Percentiles rank a stretch among this genome's conserved stretches.
phyloP scores from a whole-genome alignment of 2,888 invertebrate genomes.

The Eudasyphora cyanicolor region DNA sequence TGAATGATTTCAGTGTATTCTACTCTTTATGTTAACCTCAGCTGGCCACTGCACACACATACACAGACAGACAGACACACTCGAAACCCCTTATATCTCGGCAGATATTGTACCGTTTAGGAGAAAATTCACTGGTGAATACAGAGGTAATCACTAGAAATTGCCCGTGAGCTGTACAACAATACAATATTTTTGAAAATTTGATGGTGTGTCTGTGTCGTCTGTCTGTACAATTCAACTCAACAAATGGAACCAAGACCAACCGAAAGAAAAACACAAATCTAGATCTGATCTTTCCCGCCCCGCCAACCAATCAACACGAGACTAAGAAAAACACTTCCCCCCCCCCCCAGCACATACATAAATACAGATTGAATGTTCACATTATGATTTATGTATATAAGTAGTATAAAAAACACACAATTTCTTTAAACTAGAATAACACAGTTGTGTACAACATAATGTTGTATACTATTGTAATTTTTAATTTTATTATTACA shows the following conservation, averaged over 20 bases:
- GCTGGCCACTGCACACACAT: slow-evolving; percentile 18
- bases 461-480: slow-evolving; percentile 21
- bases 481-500: slow-evolving; percentile 1
- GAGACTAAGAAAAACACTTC: too few species aligned
- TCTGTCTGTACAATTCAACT: too few species aligned
- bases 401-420: neutral
- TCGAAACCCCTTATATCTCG: slow-evolving; percentile 7
- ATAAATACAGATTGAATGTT: neutral
- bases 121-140: neutral
- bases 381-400: slow-evolving; percentile 2
- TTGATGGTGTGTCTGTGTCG: too few species aligned
- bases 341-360: neutral
- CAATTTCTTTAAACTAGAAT: neutral
- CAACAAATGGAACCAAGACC: neutral
- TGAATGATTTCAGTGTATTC: slow-evolving; percentile 72
- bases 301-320: neutral
- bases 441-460: slow-evolving; percentile 21
- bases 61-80: neutral
- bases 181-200: too few species aligned
- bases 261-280: neutral
- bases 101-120: neutral
- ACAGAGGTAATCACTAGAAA: too few species aligned
- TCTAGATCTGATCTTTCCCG: slow-evolving; percentile 1
- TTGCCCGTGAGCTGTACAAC: neutral
- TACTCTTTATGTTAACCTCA: neutral